phyloP scores from a whole-genome alignment of 2,797 vertebrate species.

The Sebastes diaconus region DNA sequence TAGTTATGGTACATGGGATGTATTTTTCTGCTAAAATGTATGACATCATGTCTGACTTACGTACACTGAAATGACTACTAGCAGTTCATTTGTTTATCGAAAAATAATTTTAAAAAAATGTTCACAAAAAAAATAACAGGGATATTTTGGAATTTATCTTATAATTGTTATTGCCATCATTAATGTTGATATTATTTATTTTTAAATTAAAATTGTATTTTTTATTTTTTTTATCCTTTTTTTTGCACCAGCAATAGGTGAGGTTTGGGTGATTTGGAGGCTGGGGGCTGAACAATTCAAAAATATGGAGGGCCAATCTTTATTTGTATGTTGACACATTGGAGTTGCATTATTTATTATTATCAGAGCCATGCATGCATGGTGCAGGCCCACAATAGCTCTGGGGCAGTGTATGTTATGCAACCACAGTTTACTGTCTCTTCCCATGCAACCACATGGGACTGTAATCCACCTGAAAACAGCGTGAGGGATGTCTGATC shows the following conservation, averaged over 20 bases:
- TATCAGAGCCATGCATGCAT: background rate
- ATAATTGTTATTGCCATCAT: too few species aligned
- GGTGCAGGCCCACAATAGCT: background rate
- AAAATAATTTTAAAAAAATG: too few species aligned
- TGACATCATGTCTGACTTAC: background rate
- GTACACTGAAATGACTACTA: background rate
- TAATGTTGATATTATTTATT: too few species aligned
- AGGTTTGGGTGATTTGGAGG: too few species aligned
- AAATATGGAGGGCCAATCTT: too few species aligned
- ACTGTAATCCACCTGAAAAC: slow-evolving; percentile 41
- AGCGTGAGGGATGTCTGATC: slow-evolving; percentile 23
- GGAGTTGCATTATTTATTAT: background rate
- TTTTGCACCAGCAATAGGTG: too few species aligned
- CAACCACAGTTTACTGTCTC: slow-evolving; percentile 8
- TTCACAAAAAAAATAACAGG: too few species aligned
- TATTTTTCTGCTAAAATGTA: background rate
- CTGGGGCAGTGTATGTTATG: slow-evolving; percentile 8
- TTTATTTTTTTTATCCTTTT: too few species aligned
- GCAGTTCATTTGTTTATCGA: too few species aligned
- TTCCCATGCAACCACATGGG: background rate
- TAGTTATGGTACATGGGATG: too few species aligned
- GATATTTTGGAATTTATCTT: background rate
- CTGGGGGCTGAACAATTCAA: too few species aligned
- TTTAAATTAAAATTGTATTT: too few species aligned
- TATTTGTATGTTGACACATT: background rate